Base-by-base conservation (phyloP, 2,888 invertebrate species). In the Hermaeophaga mercurialis region DNA sequence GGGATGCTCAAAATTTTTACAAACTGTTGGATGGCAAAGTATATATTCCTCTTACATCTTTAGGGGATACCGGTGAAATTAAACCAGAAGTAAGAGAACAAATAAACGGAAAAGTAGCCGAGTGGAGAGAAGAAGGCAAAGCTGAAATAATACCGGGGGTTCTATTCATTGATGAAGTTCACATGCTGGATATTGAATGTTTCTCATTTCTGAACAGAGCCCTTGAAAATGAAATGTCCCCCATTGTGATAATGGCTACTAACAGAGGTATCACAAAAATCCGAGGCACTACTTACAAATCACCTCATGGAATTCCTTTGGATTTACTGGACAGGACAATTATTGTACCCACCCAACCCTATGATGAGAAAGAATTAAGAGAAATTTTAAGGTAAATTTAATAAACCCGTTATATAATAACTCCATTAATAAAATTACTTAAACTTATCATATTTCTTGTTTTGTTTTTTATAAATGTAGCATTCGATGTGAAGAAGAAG, bases 41-140 rank as follows among this genome's bases (percentile, higher is more conserved):
- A n/a, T n/a, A n/a, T n/a, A n/a, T n/a, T n/a, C n/a, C n/a, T n/a
- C n/a, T n/a, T n/a, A n/a, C n/a, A n/a, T n/a, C n/a, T 36, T 15
- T 11, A 88, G 94, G 94, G n/a, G 99, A 99, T 75, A 99, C 99
- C 0, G 99, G 99, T 0, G 99, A 99, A 78, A 99, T 99, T 28
- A 99, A 98, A 71, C 84, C 91, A 0, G 99, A 99, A 79, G 94
- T 99, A 0, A 84, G 99, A 1, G 98, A 98, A 70, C 98, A 99
- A 77, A 99, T 99, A 64, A 97, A 99, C 78, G 86, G 90, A 34
- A 98, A 77, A 66, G 77, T 99, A 0, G 90, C 93, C 0, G 99
- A 99, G 76, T 99, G 99, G 99, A 83, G 97, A 15, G 99, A 99
- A 75, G 99, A 99, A 76, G 98, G 98, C 1, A 99, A 99, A 76